Conservation (phyloP, 1,140 invertebrate genomes). For the Periplaneta americana region DNA sequence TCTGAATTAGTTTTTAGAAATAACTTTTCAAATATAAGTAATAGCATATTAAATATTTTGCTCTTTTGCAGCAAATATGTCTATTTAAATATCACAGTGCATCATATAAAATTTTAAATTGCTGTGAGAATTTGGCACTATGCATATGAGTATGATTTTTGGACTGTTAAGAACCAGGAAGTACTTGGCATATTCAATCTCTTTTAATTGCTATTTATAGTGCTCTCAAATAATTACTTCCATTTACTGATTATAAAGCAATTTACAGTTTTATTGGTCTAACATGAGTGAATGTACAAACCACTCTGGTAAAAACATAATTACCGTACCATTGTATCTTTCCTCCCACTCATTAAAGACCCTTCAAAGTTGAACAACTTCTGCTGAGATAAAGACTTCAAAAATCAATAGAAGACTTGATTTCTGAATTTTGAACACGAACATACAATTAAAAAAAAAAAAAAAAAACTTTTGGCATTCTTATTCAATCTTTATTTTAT, state of each 20-base stretch:
- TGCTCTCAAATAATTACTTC: not conserved
- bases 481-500: too few species aligned
- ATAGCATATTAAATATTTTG: too few species aligned
- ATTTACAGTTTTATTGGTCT: not conserved
- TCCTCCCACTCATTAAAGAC: not conserved
- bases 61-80: too few species aligned
- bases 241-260: not conserved
- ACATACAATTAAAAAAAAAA: too few species aligned
- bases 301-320: not conserved
- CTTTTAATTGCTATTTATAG: not conserved
- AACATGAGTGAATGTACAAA: not conserved
- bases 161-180: not conserved
- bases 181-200: not conserved
- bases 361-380: not conserved
- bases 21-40: too few species aligned
- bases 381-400: not conserved
- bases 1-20: too few species aligned
- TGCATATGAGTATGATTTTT: not conserved
- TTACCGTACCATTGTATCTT: not conserved
- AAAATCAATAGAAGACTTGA: not conserved
- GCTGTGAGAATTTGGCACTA: not conserved
- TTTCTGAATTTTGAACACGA: not conserved
- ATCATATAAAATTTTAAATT: not conserved
- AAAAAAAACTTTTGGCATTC: too few species aligned
- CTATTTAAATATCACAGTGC: not conserved